Percentiles rank a stretch among this genome's conserved stretches.
Evolutionary conservation across 1,140 invertebrate genomes (phyloP).

Genomic region (Formica selysi): DNA sequence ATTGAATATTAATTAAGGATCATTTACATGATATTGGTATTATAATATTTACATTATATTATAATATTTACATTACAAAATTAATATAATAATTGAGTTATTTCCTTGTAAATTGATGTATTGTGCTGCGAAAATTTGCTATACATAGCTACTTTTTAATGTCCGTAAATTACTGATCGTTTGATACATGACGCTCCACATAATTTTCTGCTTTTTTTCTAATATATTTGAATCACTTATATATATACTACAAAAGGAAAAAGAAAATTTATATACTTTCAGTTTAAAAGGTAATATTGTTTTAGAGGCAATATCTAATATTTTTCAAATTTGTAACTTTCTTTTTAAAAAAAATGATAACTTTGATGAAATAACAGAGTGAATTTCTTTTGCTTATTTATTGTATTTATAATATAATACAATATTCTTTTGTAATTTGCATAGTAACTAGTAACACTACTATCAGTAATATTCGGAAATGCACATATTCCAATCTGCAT

Average conservation of each 20-base stretch:
- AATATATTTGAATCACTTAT: constrained; percentile 11
- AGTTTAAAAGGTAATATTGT: background rate
- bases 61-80: background rate
- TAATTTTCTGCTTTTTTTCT: background rate
- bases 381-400: constrained; percentile 19
- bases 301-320: background rate
- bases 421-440: background rate
- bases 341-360: background rate
- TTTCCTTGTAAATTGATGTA: constrained; percentile 72
- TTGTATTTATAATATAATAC: background rate
- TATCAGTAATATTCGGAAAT: constrained; percentile 68
- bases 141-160: constrained; percentile 20
- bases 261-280: background rate
- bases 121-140: constrained; percentile 40
- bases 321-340: background rate
- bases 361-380: background rate
- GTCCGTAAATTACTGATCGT: constrained; percentile 70
- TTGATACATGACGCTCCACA: background rate
- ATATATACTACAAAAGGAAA: background rate
- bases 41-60: background rate
- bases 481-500: constrained; percentile 47
- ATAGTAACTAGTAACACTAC: constrained; percentile 5
- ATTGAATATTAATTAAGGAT: no score
- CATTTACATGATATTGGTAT: background rate
- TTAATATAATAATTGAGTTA: constrained; percentile 15